Conservation (phyloP, 2,797 vertebrate genomes). For the Buphagus erythrorhynchus region DNA sequence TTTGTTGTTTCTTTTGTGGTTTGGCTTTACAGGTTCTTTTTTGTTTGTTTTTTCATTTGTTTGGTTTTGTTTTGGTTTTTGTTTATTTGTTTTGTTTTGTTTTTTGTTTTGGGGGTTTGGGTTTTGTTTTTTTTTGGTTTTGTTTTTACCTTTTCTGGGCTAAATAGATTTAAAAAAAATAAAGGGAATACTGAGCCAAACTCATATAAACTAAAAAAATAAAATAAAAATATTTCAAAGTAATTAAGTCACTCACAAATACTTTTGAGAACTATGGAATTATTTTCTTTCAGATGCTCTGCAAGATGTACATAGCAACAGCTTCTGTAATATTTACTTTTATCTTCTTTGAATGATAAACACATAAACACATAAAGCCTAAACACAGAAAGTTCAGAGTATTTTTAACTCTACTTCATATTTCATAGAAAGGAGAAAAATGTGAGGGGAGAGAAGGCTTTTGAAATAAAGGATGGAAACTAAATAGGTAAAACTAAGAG, state of each 20-base stretch:
- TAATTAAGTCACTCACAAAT: background rate
- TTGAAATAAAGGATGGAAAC: background rate
- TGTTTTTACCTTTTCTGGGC: background rate
- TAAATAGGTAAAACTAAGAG: background rate
- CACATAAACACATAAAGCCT: background rate
- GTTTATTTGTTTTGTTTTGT: too few relatives aligned
- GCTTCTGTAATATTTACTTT: background rate
- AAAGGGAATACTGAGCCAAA: background rate
- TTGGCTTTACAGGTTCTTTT: background rate
- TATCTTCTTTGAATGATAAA: background rate
- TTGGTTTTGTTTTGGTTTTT: background rate
- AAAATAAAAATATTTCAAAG: background rate
- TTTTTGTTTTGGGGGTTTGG: background rate
- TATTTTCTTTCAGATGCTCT: conserved; percentile 17
- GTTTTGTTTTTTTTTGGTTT: accelerated
- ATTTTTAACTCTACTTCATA: background rate
- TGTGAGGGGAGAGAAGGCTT: background rate
- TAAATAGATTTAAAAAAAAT: background rate
- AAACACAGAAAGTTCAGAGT: background rate
- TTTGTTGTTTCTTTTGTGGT: background rate
- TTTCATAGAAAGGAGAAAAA: background rate
- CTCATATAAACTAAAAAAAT: background rate
- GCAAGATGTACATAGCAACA: background rate
- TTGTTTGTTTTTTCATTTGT: background rate
- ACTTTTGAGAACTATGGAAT: background rate